Percentiles rank a stretch among this genome's conserved stretches.
Evolutionary conservation across 2,113 vertebrate genomes (phyloP).

Genomic region (Solenodon paradoxus): DNA sequence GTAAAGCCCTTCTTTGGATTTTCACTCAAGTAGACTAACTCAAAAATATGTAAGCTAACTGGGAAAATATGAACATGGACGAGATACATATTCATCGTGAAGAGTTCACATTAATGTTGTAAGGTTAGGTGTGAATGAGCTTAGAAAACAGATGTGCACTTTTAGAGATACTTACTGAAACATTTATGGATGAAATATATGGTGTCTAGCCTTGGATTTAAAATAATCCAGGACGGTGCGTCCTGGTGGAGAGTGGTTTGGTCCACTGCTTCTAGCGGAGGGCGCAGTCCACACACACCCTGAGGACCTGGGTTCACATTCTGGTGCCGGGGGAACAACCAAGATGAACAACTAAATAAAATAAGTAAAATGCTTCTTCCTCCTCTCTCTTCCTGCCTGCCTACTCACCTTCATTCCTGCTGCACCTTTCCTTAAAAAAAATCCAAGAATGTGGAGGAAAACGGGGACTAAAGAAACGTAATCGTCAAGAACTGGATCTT

Average conservation of each 20-base stretch:
- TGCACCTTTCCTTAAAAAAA: too few relatives aligned
- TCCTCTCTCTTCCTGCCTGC: too few relatives aligned
- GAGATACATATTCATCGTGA: too few relatives aligned
- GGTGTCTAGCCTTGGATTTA: not conserved
- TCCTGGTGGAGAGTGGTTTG: too few relatives aligned
- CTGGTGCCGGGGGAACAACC: too few relatives aligned
- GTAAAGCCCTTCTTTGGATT: not conserved
- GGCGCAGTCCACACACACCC: too few relatives aligned
- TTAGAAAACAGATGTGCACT: not conserved
- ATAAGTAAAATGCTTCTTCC: too few relatives aligned
- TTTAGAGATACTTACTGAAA: not conserved
- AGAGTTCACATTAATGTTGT: too few relatives aligned
- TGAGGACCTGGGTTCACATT: too few relatives aligned
- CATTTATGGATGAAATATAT: not conserved
- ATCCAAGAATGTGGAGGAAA: not conserved
- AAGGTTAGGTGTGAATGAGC: not conserved
- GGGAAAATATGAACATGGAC: not conserved
- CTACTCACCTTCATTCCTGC: too few relatives aligned
- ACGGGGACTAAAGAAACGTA: fast-evolving
- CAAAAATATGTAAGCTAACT: not conserved
- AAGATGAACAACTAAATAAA: too few relatives aligned
- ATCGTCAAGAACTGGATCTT: fast-evolving
- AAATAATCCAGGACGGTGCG: not conserved
- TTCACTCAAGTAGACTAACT: not conserved
- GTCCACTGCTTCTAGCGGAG: too few relatives aligned